Evolutionary conservation across 2,113 vertebrate species (phyloP).

Genomic region (Peromyscus californicus): DNA sequence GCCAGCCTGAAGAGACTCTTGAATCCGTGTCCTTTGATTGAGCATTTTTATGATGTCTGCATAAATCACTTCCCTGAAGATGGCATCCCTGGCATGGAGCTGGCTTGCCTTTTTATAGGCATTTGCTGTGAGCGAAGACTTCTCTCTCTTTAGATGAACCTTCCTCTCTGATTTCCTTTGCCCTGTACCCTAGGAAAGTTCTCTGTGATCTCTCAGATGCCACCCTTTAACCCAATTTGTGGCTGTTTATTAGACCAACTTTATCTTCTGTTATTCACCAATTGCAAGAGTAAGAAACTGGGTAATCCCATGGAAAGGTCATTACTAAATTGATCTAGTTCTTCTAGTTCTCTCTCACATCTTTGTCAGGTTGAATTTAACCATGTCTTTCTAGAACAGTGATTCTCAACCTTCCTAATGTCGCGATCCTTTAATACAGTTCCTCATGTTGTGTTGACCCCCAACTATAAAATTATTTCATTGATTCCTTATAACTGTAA

Average conservation of each 20-base stretch:
- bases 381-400: neutral
- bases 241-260: neutral
- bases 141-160: neutral
- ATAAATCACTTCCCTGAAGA: constrained; percentile 39
- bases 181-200: accelerated
- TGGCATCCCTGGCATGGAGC: neutral
- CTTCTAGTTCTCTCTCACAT: accelerated
- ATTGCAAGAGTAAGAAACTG: neutral
- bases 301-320: too few relatives aligned
- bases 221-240: too few relatives aligned
- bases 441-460: neutral
- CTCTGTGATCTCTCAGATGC: accelerated
- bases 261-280: neutral
- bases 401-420: neutral
- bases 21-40: constrained; percentile 70
- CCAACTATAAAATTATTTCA: neutral
- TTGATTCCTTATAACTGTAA: neutral
- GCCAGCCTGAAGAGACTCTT: constrained; percentile 77
- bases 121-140: neutral
- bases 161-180: too few relatives aligned
- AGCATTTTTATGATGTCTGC: constrained; percentile 56
- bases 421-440: neutral
- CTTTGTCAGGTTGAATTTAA: neutral
- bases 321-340: accelerated
- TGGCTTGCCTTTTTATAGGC: neutral